phyloP scores from a whole-genome alignment of 2,888 invertebrate genomes.

The Oasisia sp. region DNA sequence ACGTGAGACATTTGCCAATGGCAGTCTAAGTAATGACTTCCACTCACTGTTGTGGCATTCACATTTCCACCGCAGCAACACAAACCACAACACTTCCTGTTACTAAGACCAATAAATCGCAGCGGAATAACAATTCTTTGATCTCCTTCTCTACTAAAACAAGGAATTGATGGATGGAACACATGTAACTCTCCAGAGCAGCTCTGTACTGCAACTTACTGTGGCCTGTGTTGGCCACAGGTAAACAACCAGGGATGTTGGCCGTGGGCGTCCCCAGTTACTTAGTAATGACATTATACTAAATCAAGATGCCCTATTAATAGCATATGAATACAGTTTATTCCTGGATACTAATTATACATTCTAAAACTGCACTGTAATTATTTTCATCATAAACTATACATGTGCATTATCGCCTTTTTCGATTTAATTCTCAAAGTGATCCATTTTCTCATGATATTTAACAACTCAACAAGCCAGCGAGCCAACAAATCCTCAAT shows the following conservation, averaged over 20 bases:
- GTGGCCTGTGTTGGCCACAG: too few relatives aligned
- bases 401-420: not conserved
- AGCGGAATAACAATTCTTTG: not conserved
- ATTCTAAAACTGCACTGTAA: not conserved
- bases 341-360: not conserved
- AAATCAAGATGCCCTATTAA: not conserved
- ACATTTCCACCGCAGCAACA: not conserved
- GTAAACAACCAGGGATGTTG: not conserved
- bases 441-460: not conserved
- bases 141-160: not conserved
- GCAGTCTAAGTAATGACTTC: not conserved
- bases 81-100: not conserved
- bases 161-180: not conserved
- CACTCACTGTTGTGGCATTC: not conserved
- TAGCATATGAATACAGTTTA: not conserved
- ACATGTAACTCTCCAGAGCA: not conserved
- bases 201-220: too few relatives aligned
- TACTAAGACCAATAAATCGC: not conserved
- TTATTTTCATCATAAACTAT: not conserved
- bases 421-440: not conserved
- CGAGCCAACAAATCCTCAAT: constrained; percentile 1
- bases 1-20: not conserved
- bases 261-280: not conserved
- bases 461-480: not conserved
- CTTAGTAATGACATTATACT: not conserved